Evolutionary conservation across 2,797 vertebrate genomes (phyloP).

Genomic region (Remorina albescens): DNA sequence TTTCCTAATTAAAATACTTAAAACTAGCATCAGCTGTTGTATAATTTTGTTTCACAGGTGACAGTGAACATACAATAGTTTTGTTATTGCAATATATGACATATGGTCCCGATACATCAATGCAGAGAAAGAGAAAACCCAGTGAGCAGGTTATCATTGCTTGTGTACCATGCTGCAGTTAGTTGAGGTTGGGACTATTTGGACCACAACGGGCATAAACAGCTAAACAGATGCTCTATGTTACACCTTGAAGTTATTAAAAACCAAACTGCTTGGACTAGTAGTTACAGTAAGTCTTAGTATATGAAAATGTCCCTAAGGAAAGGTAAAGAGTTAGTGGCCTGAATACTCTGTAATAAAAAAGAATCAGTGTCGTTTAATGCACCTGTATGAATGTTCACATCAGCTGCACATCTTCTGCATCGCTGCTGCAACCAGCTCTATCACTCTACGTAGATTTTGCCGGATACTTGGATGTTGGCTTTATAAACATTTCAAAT

Average conservation of each 20-base stretch:
- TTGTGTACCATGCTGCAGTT: not conserved
- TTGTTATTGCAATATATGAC: not conserved
- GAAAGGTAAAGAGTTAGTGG: not conserved
- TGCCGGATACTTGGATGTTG: too few species aligned
- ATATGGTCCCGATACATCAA: not conserved
- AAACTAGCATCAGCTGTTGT: not conserved
- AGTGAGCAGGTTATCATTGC: not conserved
- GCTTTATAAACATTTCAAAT: too few species aligned
- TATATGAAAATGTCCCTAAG: not conserved
- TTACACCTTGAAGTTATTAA: not conserved
- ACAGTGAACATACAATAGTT: not conserved
- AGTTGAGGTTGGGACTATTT: not conserved
- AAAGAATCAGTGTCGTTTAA: too few species aligned
- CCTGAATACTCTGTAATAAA: conserved; percentile 1
- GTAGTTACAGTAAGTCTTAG: not conserved
- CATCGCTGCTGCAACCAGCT: too few species aligned
- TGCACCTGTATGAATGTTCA: too few species aligned
- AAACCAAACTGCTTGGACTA: not conserved
- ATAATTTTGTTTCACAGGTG: not conserved
- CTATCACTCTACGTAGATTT: too few species aligned
- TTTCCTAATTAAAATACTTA: not conserved
- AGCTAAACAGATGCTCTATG: not conserved
- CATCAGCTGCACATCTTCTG: too few species aligned
- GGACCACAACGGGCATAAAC: not conserved
- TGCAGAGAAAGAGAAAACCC: not conserved